phyloP scores from a whole-genome alignment of 2,113 vertebrate species.

The Dasyprocta punctata region DNA sequence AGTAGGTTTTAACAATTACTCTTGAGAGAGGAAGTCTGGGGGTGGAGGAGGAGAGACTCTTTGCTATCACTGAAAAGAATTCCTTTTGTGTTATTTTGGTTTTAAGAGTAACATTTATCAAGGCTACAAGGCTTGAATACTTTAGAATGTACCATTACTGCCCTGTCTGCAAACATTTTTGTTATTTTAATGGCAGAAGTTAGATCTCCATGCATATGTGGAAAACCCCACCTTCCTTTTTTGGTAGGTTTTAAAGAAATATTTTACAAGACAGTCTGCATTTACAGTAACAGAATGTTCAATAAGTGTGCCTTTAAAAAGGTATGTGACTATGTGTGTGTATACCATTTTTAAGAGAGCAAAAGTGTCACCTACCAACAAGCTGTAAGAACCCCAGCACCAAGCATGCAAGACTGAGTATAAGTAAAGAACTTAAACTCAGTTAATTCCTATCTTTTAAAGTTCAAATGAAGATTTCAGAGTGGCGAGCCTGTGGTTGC shows the following conservation, averaged over 20 bases:
- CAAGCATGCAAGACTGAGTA: neutral
- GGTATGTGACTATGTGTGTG: neutral
- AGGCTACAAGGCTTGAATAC: neutral
- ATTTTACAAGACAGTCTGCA: conserved; percentile 48
- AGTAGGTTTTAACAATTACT: neutral
- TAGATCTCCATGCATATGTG: neutral
- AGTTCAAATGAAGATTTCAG: neutral
- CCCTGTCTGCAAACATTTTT: neutral
- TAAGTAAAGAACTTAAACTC: neutral
- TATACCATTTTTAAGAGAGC: neutral
- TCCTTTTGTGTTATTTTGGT: neutral
- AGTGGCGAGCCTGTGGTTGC: conserved; percentile 50
- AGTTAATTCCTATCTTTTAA: neutral
- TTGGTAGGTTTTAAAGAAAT: conserved; percentile 58
- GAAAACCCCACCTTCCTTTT: conserved; percentile 24
- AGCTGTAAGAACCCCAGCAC: neutral
- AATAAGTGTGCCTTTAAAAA: conserved; percentile 18
- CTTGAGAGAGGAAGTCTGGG: neutral
- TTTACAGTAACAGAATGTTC: neutral
- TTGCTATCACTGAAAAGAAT: neutral
- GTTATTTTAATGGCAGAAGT: conserved; percentile 23
- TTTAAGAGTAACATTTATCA: neutral
- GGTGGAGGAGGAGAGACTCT: neutral
- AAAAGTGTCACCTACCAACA: conserved; percentile 17
- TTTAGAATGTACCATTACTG: neutral